Evolutionary conservation across 1,140 invertebrate genomes (phyloP).

Genomic region (Sipha flava): DNA sequence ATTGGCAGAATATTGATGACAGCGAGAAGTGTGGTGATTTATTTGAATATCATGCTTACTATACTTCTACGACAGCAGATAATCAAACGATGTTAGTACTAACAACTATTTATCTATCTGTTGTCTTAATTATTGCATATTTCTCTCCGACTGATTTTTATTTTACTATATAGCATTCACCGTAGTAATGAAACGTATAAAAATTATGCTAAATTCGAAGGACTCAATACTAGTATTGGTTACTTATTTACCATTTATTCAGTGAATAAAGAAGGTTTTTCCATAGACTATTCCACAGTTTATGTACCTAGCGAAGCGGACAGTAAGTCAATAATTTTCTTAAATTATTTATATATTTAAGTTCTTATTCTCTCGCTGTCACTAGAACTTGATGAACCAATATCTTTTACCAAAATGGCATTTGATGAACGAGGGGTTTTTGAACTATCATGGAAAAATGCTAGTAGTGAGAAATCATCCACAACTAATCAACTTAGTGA

Average conservation of each 20-base stretch:
- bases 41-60: conserved; percentile 45
- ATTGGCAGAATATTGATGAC: conserved; percentile 58
- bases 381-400: conserved; percentile 43
- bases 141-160: not conserved
- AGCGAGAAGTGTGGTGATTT: conserved; percentile 53
- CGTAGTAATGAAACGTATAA: conserved; percentile 38
- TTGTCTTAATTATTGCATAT: not conserved
- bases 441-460: conserved; percentile 60
- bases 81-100: not conserved
- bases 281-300: conserved; percentile 49
- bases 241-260: conserved; percentile 50
- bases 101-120: not conserved
- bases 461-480: conserved; percentile 41
- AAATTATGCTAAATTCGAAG: conserved; percentile 50
- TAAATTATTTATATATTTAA: conserved; percentile 6
- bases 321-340: conserved; percentile 44
- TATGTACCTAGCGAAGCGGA: conserved; percentile 51
- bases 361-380: no score
- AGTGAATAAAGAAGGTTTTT: conserved; percentile 51
- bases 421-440: conserved; percentile 54
- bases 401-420: conserved; percentile 57
- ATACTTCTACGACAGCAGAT: not conserved
- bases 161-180: not conserved
- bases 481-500: conserved; percentile 43
- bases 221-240: conserved; percentile 43